phyloP scores from a whole-genome alignment of 1,140 invertebrate species.

The Drosophila insularis region DNA sequence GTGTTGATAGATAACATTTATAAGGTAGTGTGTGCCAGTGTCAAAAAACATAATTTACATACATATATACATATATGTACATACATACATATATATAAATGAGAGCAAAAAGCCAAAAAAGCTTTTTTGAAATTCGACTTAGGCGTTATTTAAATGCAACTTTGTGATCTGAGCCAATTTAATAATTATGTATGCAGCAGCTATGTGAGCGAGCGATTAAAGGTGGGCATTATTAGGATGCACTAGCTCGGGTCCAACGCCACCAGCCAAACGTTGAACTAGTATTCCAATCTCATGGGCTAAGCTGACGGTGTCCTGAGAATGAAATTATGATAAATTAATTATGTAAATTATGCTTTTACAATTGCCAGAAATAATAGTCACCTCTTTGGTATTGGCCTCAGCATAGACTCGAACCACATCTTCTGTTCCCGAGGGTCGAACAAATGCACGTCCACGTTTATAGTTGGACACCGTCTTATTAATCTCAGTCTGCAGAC shows the following conservation, averaged over 20 bases:
- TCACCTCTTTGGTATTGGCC: constrained; percentile 88
- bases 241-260: constrained; percentile 85
- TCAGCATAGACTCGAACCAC: constrained; percentile 98
- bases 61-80: background rate
- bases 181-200: constrained; percentile 20
- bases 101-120: constrained; percentile 5
- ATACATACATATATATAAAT: background rate
- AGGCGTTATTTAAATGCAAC: constrained; percentile 14
- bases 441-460: constrained; percentile 93
- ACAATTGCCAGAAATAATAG: background rate
- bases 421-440: constrained; percentile 99
- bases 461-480: constrained; percentile 87
- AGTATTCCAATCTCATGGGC: constrained; percentile 89
- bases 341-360: too few relatives aligned
- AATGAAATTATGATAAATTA: constrained; percentile 27
- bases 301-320: constrained; percentile 87
- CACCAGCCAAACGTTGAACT: constrained; percentile 90
- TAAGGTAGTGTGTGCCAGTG: constrained; percentile 3
- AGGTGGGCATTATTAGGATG: constrained; percentile 79
- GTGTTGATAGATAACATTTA: background rate
- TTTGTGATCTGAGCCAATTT: constrained; percentile 27
- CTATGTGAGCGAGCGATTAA: constrained; percentile 31
- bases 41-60: too few relatives aligned
- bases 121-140: constrained; percentile 14
- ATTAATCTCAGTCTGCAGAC: constrained; percentile 93